Conservation (phyloP, 1,140 invertebrate species). For the Drusus annulatus region DNA sequence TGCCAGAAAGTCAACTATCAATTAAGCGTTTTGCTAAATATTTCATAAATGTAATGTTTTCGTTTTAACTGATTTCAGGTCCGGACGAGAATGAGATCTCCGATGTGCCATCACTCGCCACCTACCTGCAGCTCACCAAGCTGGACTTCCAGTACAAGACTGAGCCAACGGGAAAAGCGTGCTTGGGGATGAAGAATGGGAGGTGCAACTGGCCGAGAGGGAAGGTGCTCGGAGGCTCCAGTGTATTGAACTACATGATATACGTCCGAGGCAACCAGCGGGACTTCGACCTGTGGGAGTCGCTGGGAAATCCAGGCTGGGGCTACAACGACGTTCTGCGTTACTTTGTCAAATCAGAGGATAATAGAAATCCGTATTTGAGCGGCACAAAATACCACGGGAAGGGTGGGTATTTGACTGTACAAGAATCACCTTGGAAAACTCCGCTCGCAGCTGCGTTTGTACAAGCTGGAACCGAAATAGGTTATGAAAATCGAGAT, state of each 20-base stretch:
- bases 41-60: no score
- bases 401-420: conserved; percentile 70
- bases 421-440: conserved; percentile 76
- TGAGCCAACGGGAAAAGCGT: conserved; percentile 87
- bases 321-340: conserved; percentile 88
- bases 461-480: conserved; percentile 89
- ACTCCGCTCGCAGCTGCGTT: conserved; percentile 86
- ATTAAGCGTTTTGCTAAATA: no score
- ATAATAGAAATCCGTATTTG: conserved; percentile 88
- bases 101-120: conserved; percentile 91
- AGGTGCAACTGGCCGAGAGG: conserved; percentile 89
- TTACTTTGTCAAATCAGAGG: conserved; percentile 94
- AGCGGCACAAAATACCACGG: conserved; percentile 73
- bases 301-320: conserved; percentile 90
- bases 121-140: conserved; percentile 89
- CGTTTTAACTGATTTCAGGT: no score
- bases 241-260: conserved; percentile 95
- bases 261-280: conserved; percentile 88
- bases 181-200: conserved; percentile 82
- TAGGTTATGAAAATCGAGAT: conserved; percentile 90
- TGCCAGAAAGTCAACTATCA: no score
- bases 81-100: conserved; percentile 93
- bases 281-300: conserved; percentile 94
- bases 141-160: conserved; percentile 95
- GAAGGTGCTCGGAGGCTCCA: conserved; percentile 91